These are phyloP conservation scores for Lepidocolaptes lacrymiger DNA, from an alignment of 2,797 vertebrate species.

Conservation along the genomic window DNA sequence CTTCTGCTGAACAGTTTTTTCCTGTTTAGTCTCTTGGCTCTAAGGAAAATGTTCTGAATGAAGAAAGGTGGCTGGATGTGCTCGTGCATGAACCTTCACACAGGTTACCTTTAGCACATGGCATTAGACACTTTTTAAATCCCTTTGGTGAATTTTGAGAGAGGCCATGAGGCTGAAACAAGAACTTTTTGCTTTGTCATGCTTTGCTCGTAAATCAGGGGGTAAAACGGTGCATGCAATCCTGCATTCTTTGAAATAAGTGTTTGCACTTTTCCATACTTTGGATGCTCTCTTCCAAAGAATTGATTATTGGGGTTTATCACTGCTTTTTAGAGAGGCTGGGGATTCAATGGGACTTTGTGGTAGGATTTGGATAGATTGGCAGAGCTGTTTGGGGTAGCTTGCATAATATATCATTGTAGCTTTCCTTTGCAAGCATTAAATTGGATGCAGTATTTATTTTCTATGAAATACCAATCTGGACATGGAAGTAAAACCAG, in stretches of 20 bases:
- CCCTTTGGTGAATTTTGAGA: not conserved
- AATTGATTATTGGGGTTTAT: slow-evolving; percentile 20
- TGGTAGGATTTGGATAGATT: slow-evolving; percentile 1
- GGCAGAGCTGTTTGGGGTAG: slow-evolving; percentile 16
- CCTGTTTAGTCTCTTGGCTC: slow-evolving; percentile 59
- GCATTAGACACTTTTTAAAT: slow-evolving; percentile 11
- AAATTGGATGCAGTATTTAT: slow-evolving; percentile 13
- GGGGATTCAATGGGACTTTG: not conserved
- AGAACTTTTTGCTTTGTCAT: slow-evolving; percentile 45
- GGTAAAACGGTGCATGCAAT: slow-evolving; percentile 51
- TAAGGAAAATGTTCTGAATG: not conserved
- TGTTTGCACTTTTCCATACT: slow-evolving; percentile 6
- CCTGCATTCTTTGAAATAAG: not conserved
- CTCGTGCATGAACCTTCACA: not conserved
- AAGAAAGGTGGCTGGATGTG: slow-evolving; percentile 9
- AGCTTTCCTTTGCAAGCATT: slow-evolving; percentile 16
- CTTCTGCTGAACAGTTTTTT: slow-evolving; percentile 1
- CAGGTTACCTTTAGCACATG: not conserved
- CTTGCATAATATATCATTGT: not conserved
- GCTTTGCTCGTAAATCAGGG: slow-evolving; percentile 50
- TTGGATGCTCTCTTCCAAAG: slow-evolving; percentile 33
- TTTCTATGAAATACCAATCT: not conserved
- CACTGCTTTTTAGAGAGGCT: slow-evolving; percentile 8
- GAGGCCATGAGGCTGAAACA: slow-evolving; percentile 58
- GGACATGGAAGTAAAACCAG: not conserved